These are phyloP conservation scores for Eretmocerus hayati DNA, from an alignment of 2,888 invertebrate genomes.

Conservation along the genomic window DNA sequence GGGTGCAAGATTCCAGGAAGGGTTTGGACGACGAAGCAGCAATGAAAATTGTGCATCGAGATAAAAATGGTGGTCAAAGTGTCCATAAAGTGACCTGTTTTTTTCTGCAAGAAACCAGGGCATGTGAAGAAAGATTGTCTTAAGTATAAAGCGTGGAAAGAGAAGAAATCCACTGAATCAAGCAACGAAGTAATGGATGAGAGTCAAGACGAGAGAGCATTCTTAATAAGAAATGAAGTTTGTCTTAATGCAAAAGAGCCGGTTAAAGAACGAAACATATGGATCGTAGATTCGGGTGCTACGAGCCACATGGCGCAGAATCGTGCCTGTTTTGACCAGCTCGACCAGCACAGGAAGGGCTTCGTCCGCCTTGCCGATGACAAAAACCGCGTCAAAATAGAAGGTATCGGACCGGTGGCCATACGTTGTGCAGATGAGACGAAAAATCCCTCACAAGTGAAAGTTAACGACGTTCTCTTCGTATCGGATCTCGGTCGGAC, in stretches of 20 bases:
- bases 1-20: too few species aligned
- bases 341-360: conserved; percentile 15
- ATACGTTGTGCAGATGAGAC: conserved; percentile 15
- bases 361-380: conserved; percentile 16
- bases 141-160: conserved; percentile 9
- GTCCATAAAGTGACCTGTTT: neutral
- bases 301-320: neutral
- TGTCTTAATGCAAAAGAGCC: neutral
- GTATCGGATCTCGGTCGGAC: too few species aligned
- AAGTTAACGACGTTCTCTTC: too few species aligned
- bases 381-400: conserved; percentile 11
- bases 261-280: neutral
- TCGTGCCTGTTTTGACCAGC: conserved; percentile 9
- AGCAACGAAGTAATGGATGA: too few species aligned
- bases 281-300: neutral
- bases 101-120: conserved; percentile 9
- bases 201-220: too few species aligned
- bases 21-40: too few species aligned
- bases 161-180: too few species aligned
- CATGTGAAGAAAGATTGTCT: conserved; percentile 6
- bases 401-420: conserved; percentile 19
- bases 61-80: neutral
- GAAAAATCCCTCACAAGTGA: conserved; percentile 9
- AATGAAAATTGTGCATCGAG: too few species aligned
- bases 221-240: too few species aligned